Evolutionary conservation across 1,140 invertebrate genomes (phyloP).

Genomic region (Bombyx mandarina): DNA sequence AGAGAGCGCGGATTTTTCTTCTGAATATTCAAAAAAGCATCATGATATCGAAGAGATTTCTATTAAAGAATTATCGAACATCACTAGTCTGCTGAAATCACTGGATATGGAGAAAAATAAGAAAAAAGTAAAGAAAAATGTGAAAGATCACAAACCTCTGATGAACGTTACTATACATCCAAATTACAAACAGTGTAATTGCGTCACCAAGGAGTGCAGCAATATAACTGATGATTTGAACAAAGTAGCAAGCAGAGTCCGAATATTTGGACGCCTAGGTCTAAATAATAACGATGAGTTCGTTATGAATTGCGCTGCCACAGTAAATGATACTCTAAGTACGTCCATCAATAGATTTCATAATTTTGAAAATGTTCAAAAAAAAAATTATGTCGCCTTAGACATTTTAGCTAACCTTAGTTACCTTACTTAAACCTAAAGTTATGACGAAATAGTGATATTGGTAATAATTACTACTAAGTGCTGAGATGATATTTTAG

Average conservation of each 20-base stretch:
- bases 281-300: slow-evolving; percentile 37
- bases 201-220: slow-evolving; percentile 5
- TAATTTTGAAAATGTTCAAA: background rate
- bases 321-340: slow-evolving; percentile 42
- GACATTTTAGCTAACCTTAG: too few relatives aligned
- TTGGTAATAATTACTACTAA: too few relatives aligned
- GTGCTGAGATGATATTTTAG: too few relatives aligned
- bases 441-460: too few relatives aligned
- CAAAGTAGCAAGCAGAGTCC: slow-evolving; percentile 35
- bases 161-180: background rate
- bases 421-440: background rate
- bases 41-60: slow-evolving; percentile 26
- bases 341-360: slow-evolving; percentile 6
- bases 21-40: slow-evolving; percentile 12
- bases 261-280: slow-evolving; percentile 42
- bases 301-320: slow-evolving; percentile 42
- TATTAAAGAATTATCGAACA: slow-evolving; percentile 20
- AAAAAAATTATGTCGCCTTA: background rate
- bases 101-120: slow-evolving; percentile 44
- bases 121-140: slow-evolving; percentile 21
- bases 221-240: slow-evolving; percentile 8
- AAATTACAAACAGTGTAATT: slow-evolving; percentile 11
- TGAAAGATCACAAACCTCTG: slow-evolving; percentile 10
- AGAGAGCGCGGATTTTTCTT: slow-evolving; percentile 26
- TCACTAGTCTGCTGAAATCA: slow-evolving; percentile 27